phyloP scores from a whole-genome alignment of 2,888 invertebrate species.

The Polyommatus iphigenia region DNA sequence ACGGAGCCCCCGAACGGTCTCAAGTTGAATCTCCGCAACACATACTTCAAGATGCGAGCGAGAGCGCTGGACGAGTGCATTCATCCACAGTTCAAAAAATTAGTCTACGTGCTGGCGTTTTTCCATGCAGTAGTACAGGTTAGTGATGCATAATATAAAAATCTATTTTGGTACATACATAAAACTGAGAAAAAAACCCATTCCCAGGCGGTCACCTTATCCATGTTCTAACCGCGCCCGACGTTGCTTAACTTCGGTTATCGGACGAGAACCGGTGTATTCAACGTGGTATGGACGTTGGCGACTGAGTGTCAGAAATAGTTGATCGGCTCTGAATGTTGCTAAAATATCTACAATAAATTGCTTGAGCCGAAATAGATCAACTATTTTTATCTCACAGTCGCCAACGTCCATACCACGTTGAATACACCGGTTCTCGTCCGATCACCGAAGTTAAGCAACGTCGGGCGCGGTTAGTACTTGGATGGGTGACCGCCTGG shows the following conservation, averaged over 20 bases:
- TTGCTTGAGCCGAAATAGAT: too few relatives aligned
- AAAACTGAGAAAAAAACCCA: too few relatives aligned
- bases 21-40: slow-evolving; percentile 92
- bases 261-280: slow-evolving; percentile 46
- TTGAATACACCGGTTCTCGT: slow-evolving; percentile 44
- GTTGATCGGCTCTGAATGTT: too few relatives aligned
- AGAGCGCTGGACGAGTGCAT: slow-evolving; percentile 86
- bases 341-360: too few relatives aligned
- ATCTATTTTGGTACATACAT: too few relatives aligned
- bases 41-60: slow-evolving; percentile 91
- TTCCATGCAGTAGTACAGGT: slow-evolving; percentile 96
- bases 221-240: slow-evolving; percentile 47
- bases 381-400: too few relatives aligned
- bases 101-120: slow-evolving; percentile 93
- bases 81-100: slow-evolving; percentile 88
- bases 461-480: slow-evolving; percentile 60
- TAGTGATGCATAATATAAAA: background rate
- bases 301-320: slow-evolving; percentile 14
- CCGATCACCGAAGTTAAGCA: slow-evolving; percentile 51
- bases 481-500: slow-evolving; percentile 55
- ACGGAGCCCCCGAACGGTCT: slow-evolving; percentile 96
- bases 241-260: slow-evolving; percentile 52
- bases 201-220: slow-evolving; percentile 11
- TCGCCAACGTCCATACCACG: slow-evolving; percentile 34
- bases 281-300: slow-evolving; percentile 38